These are phyloP conservation scores for Sycophila texana DNA, from an alignment of 2,888 invertebrate species.

Conservation along the genomic window DNA sequence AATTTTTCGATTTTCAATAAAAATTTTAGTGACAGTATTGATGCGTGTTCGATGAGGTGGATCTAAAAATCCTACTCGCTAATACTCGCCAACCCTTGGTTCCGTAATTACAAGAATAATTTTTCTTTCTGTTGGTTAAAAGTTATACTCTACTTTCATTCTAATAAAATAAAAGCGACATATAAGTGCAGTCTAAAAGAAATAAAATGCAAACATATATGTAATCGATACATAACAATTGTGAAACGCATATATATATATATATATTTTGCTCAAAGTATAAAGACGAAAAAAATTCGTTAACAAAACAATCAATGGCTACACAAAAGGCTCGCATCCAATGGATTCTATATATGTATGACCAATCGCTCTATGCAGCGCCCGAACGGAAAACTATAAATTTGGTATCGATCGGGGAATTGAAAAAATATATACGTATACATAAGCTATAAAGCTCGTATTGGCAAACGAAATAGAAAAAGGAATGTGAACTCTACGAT, in stretches of 20 bases:
- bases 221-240: slow-evolving; percentile 6
- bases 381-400: slow-evolving; percentile 8
- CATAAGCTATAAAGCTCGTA: too few species aligned
- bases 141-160: slow-evolving; percentile 44
- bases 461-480: background rate
- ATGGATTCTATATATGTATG: background rate
- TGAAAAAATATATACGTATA: slow-evolving; percentile 1
- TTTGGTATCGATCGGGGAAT: background rate
- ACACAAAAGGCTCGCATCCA: background rate
- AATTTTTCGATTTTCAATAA: background rate
- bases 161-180: slow-evolving; percentile 16
- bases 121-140: slow-evolving; percentile 56
- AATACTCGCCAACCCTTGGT: slow-evolving; percentile 60
- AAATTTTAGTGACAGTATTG: slow-evolving; percentile 50
- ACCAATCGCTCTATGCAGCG: background rate
- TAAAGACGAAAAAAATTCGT: too few species aligned
- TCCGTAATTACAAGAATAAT: slow-evolving; percentile 68
- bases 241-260: too few species aligned
- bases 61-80: slow-evolving; percentile 57
- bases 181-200: slow-evolving; percentile 20
- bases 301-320: background rate
- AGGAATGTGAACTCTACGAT: slow-evolving; percentile 11
- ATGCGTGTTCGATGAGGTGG: slow-evolving; percentile 47
- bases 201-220: slow-evolving; percentile 5
- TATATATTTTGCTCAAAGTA: too few species aligned